A percentile compares a stretch with the other conserved stretches of the same genome.
Evolutionary conservation across 2,888 invertebrate species (phyloP).

Genomic region (Noctua janthina): DNA sequence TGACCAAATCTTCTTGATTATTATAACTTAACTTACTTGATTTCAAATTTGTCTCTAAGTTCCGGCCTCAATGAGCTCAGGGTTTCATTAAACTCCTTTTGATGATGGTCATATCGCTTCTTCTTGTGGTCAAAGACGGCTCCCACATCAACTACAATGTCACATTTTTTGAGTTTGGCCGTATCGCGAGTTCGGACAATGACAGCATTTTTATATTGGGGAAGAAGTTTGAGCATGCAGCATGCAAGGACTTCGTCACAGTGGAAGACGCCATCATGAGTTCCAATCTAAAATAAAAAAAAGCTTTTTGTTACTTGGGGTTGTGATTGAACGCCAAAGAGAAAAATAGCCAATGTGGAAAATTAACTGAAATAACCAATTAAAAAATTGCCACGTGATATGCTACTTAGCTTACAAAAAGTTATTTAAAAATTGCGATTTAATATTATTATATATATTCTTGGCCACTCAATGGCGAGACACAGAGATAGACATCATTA

Average conservation of each 20-base stretch:
- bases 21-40: slow-evolving; percentile 87
- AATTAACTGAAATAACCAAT: not conserved
- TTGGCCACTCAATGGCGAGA: not conserved
- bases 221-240: slow-evolving; percentile 95
- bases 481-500: not conserved
- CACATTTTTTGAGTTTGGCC: slow-evolving; percentile 93
- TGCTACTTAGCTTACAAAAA: not conserved
- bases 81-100: slow-evolving; percentile 93
- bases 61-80: slow-evolving; percentile 92
- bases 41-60: slow-evolving; percentile 90
- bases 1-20: not conserved
- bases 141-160: slow-evolving; percentile 99
- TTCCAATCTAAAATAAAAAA: slow-evolving; percentile 90
- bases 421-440: not conserved
- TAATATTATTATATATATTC: not conserved
- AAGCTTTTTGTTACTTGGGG: not conserved
- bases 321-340: not conserved
- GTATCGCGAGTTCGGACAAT: slow-evolving; percentile 93
- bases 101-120: slow-evolving; percentile 98
- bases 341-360: not conserved
- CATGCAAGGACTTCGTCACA: slow-evolving; percentile 99
- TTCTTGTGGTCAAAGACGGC: slow-evolving; percentile 94
- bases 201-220: slow-evolving; percentile 94
- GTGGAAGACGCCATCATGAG: slow-evolving; percentile 96
- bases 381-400: not conserved